A percentile compares a stretch with the other conserved stretches of the same genome.
Evolutionary conservation across 2,113 vertebrate species (phyloP).

Genomic region (Microcebus ravelobensis): DNA sequence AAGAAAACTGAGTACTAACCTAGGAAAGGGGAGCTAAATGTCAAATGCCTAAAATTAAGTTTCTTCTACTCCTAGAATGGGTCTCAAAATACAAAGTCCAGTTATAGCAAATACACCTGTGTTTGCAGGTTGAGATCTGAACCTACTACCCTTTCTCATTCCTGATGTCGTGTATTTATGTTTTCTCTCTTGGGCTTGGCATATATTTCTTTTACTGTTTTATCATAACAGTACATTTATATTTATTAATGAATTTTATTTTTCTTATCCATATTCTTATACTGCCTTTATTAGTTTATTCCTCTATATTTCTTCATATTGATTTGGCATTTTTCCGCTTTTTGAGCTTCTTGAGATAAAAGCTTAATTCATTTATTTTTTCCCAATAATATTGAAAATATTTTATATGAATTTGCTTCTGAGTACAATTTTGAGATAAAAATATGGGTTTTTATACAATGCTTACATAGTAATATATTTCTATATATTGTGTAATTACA

Average conservation of each 20-base stretch:
- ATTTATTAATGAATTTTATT: background rate
- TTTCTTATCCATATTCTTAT: background rate
- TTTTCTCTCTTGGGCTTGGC: background rate
- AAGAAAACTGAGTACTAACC: background rate
- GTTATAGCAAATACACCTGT: background rate
- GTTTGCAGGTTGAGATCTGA: background rate
- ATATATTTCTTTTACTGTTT: background rate
- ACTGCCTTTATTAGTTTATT: background rate
- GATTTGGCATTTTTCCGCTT: background rate
- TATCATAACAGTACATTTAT: background rate
- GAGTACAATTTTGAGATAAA: background rate
- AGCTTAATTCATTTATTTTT: background rate
- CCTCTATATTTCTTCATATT: background rate
- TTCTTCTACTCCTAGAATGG: background rate
- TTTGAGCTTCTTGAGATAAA: background rate
- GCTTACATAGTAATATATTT: background rate
- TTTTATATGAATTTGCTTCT: background rate
- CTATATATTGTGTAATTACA: background rate
- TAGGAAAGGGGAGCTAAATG: background rate
- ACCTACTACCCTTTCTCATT: background rate
- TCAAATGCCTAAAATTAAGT: background rate
- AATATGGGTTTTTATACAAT: background rate
- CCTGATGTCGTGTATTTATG: background rate
- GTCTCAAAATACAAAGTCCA: background rate
- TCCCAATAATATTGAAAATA: background rate